phyloP scores from a whole-genome alignment of 2,113 vertebrate genomes.

The Gopherus flavomarginatus region DNA sequence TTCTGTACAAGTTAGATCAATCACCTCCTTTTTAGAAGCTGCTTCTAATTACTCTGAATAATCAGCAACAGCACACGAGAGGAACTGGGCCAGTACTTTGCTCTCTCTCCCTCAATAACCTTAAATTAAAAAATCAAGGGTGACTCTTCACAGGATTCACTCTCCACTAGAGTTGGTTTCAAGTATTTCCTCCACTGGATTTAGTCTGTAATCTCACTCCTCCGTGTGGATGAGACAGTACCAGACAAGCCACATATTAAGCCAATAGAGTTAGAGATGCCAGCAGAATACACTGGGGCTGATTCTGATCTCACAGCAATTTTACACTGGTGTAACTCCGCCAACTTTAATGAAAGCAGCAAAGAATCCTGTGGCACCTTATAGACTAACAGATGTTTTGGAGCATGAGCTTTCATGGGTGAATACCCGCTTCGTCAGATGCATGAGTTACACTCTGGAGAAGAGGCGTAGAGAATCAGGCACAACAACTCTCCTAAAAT shows the following conservation, averaged over 20 bases:
- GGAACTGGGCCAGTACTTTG: not conserved
- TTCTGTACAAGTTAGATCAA: slow-evolving; percentile 48
- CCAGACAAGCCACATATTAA: not conserved
- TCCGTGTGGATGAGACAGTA: not conserved
- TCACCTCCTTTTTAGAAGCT: slow-evolving; percentile 36
- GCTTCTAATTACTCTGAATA: slow-evolving; percentile 18
- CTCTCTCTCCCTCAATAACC: slow-evolving; percentile 16
- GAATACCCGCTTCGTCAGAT: no score
- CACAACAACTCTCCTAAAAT: not conserved
- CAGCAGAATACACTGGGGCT: not conserved
- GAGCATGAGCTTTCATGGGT: no score
- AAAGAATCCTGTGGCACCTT: no score
- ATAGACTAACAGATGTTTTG: no score
- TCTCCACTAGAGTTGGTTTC: not conserved
- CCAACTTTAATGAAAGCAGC: not conserved
- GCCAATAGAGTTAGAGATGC: not conserved
- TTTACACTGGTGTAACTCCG: not conserved
- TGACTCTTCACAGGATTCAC: slow-evolving; percentile 13
- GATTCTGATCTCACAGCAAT: not conserved
- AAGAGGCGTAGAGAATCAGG: fast-evolving
- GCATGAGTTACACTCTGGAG: not conserved
- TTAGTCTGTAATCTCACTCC: slow-evolving; percentile 6
- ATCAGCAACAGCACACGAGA: not conserved
- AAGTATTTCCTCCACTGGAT: not conserved
- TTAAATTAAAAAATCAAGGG: not conserved